Base-by-base conservation (phyloP, 2,888 invertebrate species). In the Syrphus vitripennis region DNA sequence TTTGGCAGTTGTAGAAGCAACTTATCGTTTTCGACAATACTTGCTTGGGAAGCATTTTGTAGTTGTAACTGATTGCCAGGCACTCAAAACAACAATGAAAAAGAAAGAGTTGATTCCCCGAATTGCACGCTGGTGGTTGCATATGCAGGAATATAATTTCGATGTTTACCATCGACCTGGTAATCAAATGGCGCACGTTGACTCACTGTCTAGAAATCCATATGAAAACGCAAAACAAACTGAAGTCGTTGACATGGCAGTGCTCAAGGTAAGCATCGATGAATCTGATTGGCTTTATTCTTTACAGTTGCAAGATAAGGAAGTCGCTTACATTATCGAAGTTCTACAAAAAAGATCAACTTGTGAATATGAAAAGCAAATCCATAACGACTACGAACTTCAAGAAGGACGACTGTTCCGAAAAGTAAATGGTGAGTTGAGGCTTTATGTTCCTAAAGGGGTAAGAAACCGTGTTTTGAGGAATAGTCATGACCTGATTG, bases 91-190 rank as follows among this genome's bases (percentile, higher is more conserved):
- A 0, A 55, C 84, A 24, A 82, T 77, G 77, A 16, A 69, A 14
- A 82, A 78, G 45, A 57, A 59, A 10, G 78, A 84, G n/a, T n/a
- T 80, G 10, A n/a, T n/a, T n/a, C n/a, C n/a, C n/a, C n/a, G 81
- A 14, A 83, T 87, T 2, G 77, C 81, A 0, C 34, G 87, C 2
- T 86, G 87, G 84, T 86, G 82, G 77, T 31, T 88, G 1, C 37
- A 45, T 1, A 71, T 87, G 37, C 76, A 79, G 24, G 75, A 88
- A n/a, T 83, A 55, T 14, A 80, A 88, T n/a, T 42, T 3, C n/a
- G 48, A 50, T 10, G 24, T 50, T 5, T 4, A 24, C 3, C 24
- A 50, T 24, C 10, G 24, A 24, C 5, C 24, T 24, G 21, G 21
- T 12, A 50, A 50, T 14, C 21, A 21, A 4, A 48, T 21, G 45